Conservation (phyloP, 64 coral and sea anemone genomes). For the Catalaphyllia jardinei region DNA sequence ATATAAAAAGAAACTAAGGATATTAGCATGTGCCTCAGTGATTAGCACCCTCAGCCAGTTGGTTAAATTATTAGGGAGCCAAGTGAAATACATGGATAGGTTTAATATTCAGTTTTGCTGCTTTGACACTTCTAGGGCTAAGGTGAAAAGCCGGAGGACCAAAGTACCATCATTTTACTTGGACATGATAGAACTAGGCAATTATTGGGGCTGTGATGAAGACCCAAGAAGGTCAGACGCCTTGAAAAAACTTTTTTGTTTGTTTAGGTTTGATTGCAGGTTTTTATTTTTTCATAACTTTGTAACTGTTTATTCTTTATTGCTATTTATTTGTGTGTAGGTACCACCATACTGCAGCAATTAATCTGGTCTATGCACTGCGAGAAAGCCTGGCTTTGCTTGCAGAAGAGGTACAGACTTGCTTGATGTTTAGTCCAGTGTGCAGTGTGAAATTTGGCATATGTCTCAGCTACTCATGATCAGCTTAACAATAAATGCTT, state of each 20-base stretch:
- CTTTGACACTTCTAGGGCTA: conserved; percentile 42
- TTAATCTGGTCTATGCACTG: conserved; percentile 80
- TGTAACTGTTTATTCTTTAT: background rate
- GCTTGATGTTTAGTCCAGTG: too few species aligned
- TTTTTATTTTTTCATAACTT: too few species aligned
- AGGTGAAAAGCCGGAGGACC: conserved; percentile 71
- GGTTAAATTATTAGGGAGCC: too few species aligned
- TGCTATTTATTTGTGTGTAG: conserved; percentile 4
- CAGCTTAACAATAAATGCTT: too few species aligned
- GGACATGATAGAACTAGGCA: conserved; percentile 79
- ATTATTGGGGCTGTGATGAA: conserved; percentile 90
- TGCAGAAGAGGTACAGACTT: conserved; percentile 72
- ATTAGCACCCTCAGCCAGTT: too few species aligned
- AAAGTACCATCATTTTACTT: conserved; percentile 84
- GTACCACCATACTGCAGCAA: conserved; percentile 94
- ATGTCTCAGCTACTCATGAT: too few species aligned
- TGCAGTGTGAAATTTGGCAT: too few species aligned
- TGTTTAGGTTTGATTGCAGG: background rate
- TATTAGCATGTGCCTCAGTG: too few species aligned
- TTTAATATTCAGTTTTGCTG: background rate
- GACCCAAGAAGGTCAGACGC: conserved; percentile 49
- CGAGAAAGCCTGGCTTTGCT: conserved; percentile 84
- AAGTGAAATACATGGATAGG: too few species aligned
- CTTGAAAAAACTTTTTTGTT: background rate
- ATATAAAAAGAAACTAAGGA: too few species aligned